Evolutionary conservation across 2,888 invertebrate species (phyloP), one percentile per base, ranked within the genome.

Genomic region (Yponomeuta sedellus): DNA sequence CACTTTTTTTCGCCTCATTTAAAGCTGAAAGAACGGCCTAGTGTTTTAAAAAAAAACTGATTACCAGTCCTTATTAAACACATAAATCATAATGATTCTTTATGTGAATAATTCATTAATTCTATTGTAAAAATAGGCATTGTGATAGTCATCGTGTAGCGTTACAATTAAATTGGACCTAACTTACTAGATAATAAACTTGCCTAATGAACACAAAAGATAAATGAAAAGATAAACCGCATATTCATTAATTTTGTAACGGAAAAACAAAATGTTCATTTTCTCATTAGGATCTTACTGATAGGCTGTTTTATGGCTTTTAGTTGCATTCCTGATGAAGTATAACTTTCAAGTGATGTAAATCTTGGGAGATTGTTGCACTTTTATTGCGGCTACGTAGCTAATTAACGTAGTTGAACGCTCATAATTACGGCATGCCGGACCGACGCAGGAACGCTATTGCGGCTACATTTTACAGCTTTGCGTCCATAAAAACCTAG

Each of bases 361-460:
- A 59, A 59, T 59, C 25, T 52, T 52, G 44, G 44, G 11, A 59
- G 25, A 20, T 20, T 59, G 59, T 59, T 59, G 20, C 59, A 22
- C 25, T 59, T 59, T 59, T 59, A 59, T 59, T 59, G 59, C 59
- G 59, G 22, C 25, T 25, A 12, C 25, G 11, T 59, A 59, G 59
- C n/a, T 59, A 22, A 58, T 58, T 58, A 58, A 58, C 58, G 58
- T 22, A 58, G 58, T 22, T 58, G 58, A 58, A 58, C 58, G 58
- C n/a, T 58, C 58, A 58, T 58, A 58, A 58, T 58, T 58, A 58
- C 20, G 10, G 25, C 12, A 59, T 22, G 59, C 20, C 25, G 59
- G 20, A 59, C 12, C 59, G 20, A 12, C 59, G 20, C 25, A 59
- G 59, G 59, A 22, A 59, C 44, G 44, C 44, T 52, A 59, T 59